Conservation (phyloP, 2,797 vertebrate genomes). For the Propithecus perrieri region DNA sequence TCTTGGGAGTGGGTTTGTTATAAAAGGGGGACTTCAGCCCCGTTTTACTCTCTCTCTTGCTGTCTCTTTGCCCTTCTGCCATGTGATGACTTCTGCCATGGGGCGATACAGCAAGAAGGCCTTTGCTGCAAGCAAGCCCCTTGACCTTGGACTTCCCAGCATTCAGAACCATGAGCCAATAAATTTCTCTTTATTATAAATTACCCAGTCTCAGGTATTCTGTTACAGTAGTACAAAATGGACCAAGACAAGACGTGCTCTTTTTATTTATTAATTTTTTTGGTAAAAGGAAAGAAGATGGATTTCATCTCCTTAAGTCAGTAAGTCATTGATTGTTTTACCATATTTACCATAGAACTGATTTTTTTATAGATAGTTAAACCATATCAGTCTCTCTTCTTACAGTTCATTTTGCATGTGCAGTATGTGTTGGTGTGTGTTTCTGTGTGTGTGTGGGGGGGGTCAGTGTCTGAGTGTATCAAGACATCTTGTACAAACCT, state of each 20-base stretch:
- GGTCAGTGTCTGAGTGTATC: neutral
- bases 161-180: neutral
- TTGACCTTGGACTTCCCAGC: neutral
- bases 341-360: neutral
- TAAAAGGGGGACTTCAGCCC: neutral
- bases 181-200: neutral
- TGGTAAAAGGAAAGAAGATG: neutral
- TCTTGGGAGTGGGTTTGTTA: neutral
- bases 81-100: neutral
- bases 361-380: neutral
- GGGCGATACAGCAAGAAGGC: neutral
- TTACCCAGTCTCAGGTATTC: neutral
- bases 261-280: neutral
- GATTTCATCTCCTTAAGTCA: neutral
- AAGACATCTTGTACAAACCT: neutral
- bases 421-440: neutral
- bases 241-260: neutral
- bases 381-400: neutral
- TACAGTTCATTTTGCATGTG: neutral
- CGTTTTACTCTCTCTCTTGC: no score
- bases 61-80: neutral
- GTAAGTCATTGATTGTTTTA: neutral
- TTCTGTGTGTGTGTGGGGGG: neutral
- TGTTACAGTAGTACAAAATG: neutral
- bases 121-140: neutral